A percentile compares a stretch with the other conserved stretches of the same genome.
Evolutionary conservation across 2,797 vertebrate species (phyloP).

Genomic region (Pitangus sulphuratus): DNA sequence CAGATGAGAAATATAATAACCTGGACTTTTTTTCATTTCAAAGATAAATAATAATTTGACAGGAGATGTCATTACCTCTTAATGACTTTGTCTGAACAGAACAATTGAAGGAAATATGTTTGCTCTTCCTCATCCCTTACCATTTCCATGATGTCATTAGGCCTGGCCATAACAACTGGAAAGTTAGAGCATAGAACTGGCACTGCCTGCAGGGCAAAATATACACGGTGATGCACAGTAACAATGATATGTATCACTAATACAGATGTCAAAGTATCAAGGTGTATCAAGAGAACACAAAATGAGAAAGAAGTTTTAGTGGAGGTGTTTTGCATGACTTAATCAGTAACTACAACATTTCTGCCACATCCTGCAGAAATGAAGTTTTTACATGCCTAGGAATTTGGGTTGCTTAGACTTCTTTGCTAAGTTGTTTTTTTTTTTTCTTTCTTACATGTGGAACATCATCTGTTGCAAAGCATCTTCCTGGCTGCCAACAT

Average conservation of each 20-base stretch:
- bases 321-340: neutral
- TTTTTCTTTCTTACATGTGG: neutral
- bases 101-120: conserved; percentile 65
- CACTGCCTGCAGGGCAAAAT: neutral
- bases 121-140: conserved; percentile 50
- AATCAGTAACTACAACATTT: neutral
- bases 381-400: neutral
- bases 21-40: conserved; percentile 32
- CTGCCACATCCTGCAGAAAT: neutral
- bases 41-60: conserved; percentile 49
- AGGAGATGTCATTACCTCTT: conserved; percentile 56
- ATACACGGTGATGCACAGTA: neutral
- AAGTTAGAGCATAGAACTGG: conserved; percentile 27
- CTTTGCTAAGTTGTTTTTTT: neutral
- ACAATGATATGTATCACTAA: fast-evolving
- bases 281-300: neutral
- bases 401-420: neutral
- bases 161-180: conserved; percentile 55
- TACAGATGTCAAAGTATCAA: neutral
- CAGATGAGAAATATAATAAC: neutral
- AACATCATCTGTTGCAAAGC: neutral
- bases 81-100: conserved; percentile 47
- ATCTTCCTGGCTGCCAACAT: neutral
- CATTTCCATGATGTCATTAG: conserved; percentile 57
- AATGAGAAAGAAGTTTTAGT: neutral